Conservation (phyloP, 2,888 invertebrate genomes). For the Coleophora flavipennella region DNA sequence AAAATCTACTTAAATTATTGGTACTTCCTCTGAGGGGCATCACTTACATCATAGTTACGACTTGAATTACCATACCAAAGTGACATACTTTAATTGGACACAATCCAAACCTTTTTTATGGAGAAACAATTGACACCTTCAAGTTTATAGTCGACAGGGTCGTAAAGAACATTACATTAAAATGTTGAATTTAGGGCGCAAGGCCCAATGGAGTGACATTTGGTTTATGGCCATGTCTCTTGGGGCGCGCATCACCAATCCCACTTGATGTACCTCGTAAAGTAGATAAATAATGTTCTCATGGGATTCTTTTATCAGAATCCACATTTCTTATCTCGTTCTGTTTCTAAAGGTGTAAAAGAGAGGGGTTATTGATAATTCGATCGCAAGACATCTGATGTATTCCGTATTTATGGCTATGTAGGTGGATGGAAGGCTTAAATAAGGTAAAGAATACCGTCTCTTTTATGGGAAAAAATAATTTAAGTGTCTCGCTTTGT, state of each 20-base stretch:
- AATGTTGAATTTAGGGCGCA: constrained; percentile 45
- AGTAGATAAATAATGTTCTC: constrained; percentile 52
- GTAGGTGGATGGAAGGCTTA: no score
- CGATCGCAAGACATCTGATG: not conserved
- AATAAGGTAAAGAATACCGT: no score
- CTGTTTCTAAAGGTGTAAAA: not conserved
- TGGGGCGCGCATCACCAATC: constrained; percentile 52
- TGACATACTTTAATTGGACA: constrained; percentile 9
- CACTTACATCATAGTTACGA: not conserved
- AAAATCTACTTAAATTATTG: no score
- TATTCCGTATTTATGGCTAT: no score
- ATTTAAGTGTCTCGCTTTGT: no score
- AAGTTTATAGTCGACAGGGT: constrained; percentile 38
- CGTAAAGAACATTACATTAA: constrained; percentile 42
- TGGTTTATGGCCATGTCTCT: constrained; percentile 43
- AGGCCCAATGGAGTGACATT: constrained; percentile 47
- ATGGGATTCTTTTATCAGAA: constrained; percentile 15
- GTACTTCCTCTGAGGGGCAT: not conserved
- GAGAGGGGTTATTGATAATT: not conserved
- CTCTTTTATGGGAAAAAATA: no score
- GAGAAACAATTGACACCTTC: constrained; percentile 56
- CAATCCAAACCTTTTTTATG: constrained; percentile 10
- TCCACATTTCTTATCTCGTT: not conserved
- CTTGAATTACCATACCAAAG: constrained; percentile 5
- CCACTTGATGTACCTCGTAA: constrained; percentile 44